Percentiles rank a stretch among this genome's conserved stretches.
These are phyloP conservation scores for Phocoena phocoena DNA, from an alignment of 2,113 vertebrate species.

Conservation along the genomic window DNA sequence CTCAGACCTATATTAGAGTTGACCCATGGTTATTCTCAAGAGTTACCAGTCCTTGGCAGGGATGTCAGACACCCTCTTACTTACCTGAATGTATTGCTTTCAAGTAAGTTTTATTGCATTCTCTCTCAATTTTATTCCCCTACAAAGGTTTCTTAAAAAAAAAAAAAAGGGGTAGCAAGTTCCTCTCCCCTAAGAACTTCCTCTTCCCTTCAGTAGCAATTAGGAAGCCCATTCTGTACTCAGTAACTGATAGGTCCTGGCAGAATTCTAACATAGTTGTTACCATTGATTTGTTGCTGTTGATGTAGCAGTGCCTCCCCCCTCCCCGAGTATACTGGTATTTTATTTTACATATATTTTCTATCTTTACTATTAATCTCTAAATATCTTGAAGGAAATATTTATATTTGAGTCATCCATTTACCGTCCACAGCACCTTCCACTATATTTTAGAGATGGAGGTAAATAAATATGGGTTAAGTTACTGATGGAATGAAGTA, in stretches of 20 bases:
- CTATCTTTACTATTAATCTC: neutral
- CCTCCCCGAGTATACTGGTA: neutral
- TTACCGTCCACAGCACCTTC: neutral
- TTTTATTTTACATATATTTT: neutral
- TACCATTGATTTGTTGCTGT: neutral
- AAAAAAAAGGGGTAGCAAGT: neutral
- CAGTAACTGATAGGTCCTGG: neutral
- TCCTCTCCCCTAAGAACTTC: neutral
- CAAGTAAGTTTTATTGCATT: neutral
- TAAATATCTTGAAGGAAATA: constrained; percentile 22
- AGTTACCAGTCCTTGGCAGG: neutral
- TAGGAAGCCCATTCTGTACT: neutral
- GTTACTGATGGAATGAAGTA: neutral
- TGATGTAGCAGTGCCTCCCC: neutral
- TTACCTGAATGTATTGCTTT: neutral
- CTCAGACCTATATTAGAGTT: neutral
- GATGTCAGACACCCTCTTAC: neutral
- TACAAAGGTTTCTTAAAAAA: neutral
- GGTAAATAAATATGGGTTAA: neutral
- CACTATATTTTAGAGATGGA: neutral
- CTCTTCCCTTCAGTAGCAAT: neutral
- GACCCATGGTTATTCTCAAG: neutral
- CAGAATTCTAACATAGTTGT: neutral
- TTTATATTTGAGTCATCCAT: neutral
- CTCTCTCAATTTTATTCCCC: neutral